A percentile compares a stretch with the other conserved stretches of the same genome.
phyloP scores from a whole-genome alignment of 2,888 invertebrate species.

The Lithodes maja region DNA sequence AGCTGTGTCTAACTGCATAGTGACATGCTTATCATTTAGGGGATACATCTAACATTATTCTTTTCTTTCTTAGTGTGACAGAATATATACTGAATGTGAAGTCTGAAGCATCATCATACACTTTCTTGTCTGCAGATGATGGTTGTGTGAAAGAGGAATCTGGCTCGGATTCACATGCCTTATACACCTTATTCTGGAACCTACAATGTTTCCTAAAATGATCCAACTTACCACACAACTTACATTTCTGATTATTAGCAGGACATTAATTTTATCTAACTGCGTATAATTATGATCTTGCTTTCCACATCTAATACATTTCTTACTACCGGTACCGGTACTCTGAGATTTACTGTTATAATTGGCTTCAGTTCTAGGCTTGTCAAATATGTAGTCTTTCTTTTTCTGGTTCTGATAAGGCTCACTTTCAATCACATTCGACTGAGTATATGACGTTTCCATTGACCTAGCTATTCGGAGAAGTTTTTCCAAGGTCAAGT shows the following conservation, averaged over 20 bases:
- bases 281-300: background rate
- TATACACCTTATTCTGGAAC: background rate
- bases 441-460: background rate
- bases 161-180: background rate
- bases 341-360: background rate
- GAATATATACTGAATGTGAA: background rate
- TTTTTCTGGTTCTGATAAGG: background rate
- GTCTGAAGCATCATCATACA: background rate
- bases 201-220: constrained; percentile 9
- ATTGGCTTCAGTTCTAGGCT: background rate
- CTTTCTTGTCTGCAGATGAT: background rate
- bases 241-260: background rate
- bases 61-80: background rate
- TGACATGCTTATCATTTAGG: no score
- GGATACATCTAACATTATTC: no score
- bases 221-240: background rate
- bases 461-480: constrained; percentile 8
- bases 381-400: background rate
- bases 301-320: background rate
- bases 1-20: no score
- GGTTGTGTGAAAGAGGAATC: background rate
- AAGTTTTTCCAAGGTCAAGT: constrained; percentile 12
- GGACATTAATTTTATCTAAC: constrained; percentile 5
- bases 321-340: background rate
- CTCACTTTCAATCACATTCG: constrained; percentile 1